Evolutionary conservation across 2,888 invertebrate species (phyloP).

Genomic region (Eupithecia pulchellata): DNA sequence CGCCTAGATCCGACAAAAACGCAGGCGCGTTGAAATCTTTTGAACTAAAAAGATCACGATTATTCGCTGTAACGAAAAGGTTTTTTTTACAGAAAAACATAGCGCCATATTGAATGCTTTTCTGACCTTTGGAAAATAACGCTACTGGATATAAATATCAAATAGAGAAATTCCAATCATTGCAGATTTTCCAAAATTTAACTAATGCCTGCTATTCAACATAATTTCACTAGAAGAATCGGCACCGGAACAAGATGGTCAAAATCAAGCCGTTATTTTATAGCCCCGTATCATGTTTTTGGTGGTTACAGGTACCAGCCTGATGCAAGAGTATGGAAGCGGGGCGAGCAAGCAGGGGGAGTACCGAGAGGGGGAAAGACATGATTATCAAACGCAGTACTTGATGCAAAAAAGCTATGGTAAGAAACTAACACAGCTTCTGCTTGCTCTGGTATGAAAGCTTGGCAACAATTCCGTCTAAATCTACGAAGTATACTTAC

Average conservation of each 20-base stretch:
- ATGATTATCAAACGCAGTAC: conserved; percentile 61
- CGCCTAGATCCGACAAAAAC: conserved; percentile 10
- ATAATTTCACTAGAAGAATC: not conserved
- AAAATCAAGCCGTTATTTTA: not conserved
- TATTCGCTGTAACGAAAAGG: not conserved
- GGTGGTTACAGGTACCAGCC: conserved; percentile 60
- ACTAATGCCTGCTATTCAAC: not conserved
- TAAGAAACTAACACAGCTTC: conserved; percentile 38
- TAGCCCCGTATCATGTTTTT: not conserved
- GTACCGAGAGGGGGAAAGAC: conserved; percentile 65
- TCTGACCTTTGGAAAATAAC: not conserved
- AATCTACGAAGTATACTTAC: too few species aligned
- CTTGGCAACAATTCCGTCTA: not conserved
- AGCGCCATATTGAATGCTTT: not conserved
- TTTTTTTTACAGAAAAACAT: not conserved
- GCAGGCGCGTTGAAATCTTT: conserved; percentile 23
- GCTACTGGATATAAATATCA: not conserved
- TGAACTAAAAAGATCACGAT: conserved; percentile 12
- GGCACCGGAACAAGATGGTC: not conserved
- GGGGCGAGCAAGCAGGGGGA: conserved; percentile 72
- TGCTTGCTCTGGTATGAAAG: not conserved
- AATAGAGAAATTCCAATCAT: not conserved
- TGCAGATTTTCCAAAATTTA: not conserved
- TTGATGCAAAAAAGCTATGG: conserved; percentile 76
- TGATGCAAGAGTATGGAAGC: conserved; percentile 83